phyloP scores from a whole-genome alignment of 2,113 vertebrate genomes.

The Pheucticus melanocephalus region DNA sequence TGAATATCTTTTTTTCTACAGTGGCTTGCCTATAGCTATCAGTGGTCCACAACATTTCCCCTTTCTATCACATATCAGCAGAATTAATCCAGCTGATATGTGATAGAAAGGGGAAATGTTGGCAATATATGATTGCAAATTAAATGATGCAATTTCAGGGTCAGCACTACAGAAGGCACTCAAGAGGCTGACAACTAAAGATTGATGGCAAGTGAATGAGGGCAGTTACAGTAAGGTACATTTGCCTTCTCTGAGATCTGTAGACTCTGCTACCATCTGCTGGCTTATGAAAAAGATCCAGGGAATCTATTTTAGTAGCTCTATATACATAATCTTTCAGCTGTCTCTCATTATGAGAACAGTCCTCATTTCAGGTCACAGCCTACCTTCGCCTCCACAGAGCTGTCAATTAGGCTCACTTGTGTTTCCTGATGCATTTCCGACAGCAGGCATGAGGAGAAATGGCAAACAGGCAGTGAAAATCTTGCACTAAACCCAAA shows the following conservation, averaged over 20 bases:
- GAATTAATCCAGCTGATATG: slow-evolving; percentile 39
- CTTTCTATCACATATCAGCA: too few species aligned
- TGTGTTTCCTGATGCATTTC: slow-evolving; percentile 13
- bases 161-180: slow-evolving; percentile 52
- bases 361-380: slow-evolving; percentile 15
- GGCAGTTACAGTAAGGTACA: background rate
- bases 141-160: slow-evolving; percentile 63
- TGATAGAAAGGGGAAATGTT: slow-evolving; percentile 28
- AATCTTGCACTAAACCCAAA: background rate
- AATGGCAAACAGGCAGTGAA: background rate
- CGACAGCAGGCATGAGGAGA: background rate
- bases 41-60: background rate
- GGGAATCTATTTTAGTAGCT: slow-evolving; percentile 42
- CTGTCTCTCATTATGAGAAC: slow-evolving; percentile 27
- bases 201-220: slow-evolving; percentile 28
- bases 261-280: slow-evolving; percentile 76
- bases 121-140: slow-evolving; percentile 57
- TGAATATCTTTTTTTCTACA: background rate
- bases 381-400: slow-evolving; percentile 20
- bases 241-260: background rate
- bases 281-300: slow-evolving; percentile 46
- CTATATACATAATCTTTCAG: slow-evolving; percentile 11
- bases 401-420: slow-evolving; percentile 10
- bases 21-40: background rate
- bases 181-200: slow-evolving; percentile 31